Evolutionary conservation across 2,113 vertebrate genomes (phyloP).

Genomic region (rat (Rattus norvegicus)): GRCr8 NC_086021.1:73175001-73175500

Average conservation of each 20-base stretch:
- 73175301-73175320: conserved; percentile 65
- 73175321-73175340: background rate
- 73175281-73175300: conserved; percentile 74
- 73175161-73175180: conserved; percentile 77
- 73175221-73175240: conserved; percentile 75
- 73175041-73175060: background rate
- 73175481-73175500: background rate
- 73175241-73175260: conserved; percentile 77
- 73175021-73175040: background rate
- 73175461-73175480: background rate
- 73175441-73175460: background rate
- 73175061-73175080: background rate
- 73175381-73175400: background rate
- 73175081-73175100: background rate
- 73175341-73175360: conserved; percentile 47
- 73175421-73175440: background rate
- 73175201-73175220: conserved; percentile 79
- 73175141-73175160: conserved; percentile 69
- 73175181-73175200: conserved; percentile 75
- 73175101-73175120: conserved; percentile 41
- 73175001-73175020: background rate
- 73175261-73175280: conserved; percentile 72
- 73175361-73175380: conserved; percentile 37
- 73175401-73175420: background rate
- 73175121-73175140: conserved; percentile 28